Percentiles rank a stretch among this genome's conserved stretches.
Conservation (phyloP, 1,140 invertebrate species). For the Melitaea cinxia region DNA sequence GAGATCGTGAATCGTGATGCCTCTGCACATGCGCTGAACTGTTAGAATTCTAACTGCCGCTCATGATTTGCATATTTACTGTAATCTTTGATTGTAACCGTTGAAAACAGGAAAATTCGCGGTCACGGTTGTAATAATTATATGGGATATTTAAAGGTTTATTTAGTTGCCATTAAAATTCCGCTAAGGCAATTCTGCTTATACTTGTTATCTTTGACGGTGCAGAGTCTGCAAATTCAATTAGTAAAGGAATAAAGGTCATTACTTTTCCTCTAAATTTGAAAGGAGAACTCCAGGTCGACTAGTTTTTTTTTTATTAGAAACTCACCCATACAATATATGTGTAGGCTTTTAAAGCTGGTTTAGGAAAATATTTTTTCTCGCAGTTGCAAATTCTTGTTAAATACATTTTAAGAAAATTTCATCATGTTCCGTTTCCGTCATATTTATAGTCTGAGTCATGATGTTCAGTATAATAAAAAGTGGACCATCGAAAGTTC, state of each 20-base stretch:
- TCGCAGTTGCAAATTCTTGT: background rate
- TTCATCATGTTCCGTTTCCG: slow-evolving; percentile 19
- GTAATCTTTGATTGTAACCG: slow-evolving; percentile 31
- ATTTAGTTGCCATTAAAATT: background rate
- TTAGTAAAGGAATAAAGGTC: no score
- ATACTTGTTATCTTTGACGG: background rate
- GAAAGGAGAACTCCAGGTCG: no score
- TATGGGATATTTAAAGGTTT: slow-evolving; percentile 9
- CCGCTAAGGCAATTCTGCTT: background rate
- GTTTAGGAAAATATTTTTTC: no score
- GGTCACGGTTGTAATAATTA: slow-evolving; percentile 19
- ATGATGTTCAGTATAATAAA: slow-evolving; percentile 22
- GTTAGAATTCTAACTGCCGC: slow-evolving; percentile 37
- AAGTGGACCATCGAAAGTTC: slow-evolving; percentile 19
- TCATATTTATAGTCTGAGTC: slow-evolving; percentile 16
- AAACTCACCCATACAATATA: no score
- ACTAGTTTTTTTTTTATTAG: no score
- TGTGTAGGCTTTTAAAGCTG: no score
- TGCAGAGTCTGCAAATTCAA: no score
- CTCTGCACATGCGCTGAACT: slow-evolving; percentile 42
- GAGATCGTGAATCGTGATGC: slow-evolving; percentile 46
- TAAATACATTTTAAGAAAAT: slow-evolving; percentile 7
- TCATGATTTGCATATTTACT: slow-evolving; percentile 39
- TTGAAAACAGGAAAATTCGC: slow-evolving; percentile 29
- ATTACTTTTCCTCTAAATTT: no score